Base-by-base conservation (phyloP, 2,888 invertebrate genomes). In the Pomacea canaliculata region DNA sequence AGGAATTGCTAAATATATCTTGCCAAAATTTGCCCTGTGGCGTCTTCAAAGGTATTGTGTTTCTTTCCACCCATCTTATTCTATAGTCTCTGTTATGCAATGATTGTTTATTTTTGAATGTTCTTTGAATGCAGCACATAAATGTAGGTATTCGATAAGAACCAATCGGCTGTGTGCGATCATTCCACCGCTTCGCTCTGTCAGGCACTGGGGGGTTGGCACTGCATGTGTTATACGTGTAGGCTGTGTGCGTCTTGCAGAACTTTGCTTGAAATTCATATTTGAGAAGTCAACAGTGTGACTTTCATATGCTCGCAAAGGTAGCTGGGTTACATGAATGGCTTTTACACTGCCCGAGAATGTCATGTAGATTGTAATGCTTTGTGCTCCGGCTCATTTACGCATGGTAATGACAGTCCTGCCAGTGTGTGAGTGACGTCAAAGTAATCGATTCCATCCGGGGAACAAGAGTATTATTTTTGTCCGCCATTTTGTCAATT, bases 401-500 rank as follows among this genome's bases (percentile, higher is more conserved):
- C 23, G 74, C 74, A 68, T 27, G 60, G 62, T 63, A 74, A 69
- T 74, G 74, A 74, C 74, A 74, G 74, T 74, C 74, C 49, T 74
- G 68, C 74, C 68, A 74, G 69, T 74, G 75, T 69, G 65, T 70
- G 70, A 63, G 23, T 83, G 84, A 82, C 83, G 83, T 83, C 81
- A 83, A 82, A 77, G 80, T 82, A 80, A 80, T 81, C 82, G 81
- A 83, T 82, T 78, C 79, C 83, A 84, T 83, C 83, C 83, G 85
- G 85, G 84, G 93, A 94, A 80, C 81, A 71, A 68, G 73, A 76
- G 78, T 82, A 83, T 82, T 84, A 82, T 81, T 82, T 81, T 78
- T 78, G 78, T 82, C 83, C 84, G 85, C 85, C 86, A 86, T 86
- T 85, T 85, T 82, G 79, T 76, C 76, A 76, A 80, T 80, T 79